Evolutionary conservation across 2,888 invertebrate genomes (phyloP).

Genomic region (Strigamia maritima): DNA sequence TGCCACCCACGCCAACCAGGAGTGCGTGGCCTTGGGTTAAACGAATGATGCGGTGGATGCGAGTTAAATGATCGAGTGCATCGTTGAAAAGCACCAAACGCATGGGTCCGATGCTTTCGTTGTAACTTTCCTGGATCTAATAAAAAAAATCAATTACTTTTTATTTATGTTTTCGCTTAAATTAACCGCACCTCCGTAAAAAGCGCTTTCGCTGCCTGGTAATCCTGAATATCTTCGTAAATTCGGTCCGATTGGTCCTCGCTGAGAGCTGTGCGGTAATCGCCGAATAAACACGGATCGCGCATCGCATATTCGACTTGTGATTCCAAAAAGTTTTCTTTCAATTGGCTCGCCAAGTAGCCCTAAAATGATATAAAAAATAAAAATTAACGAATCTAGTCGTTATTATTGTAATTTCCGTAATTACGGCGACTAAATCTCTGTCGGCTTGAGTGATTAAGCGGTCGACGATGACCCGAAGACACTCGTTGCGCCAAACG

Average conservation of each 20-base stretch:
- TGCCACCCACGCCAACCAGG: constrained; percentile 83
- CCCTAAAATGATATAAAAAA: constrained; percentile 54
- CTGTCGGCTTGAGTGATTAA: constrained; percentile 64
- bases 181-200: constrained; percentile 91
- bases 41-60: constrained; percentile 78
- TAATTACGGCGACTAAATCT: constrained; percentile 44
- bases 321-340: constrained; percentile 50
- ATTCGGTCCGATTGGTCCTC: constrained; percentile 73
- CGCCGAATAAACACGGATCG: constrained; percentile 82
- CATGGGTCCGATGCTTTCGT: constrained; percentile 68
- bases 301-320: constrained; percentile 67
- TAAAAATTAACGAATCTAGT: no score
- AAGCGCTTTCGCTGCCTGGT: constrained; percentile 79
- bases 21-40: constrained; percentile 80
- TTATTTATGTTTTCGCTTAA: no score
- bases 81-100: constrained; percentile 85
- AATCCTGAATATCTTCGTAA: constrained; percentile 87
- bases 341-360: constrained; percentile 63
- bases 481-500: constrained; percentile 88
- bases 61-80: constrained; percentile 83
- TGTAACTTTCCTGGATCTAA: constrained; percentile 79
- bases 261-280: constrained; percentile 79
- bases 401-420: no score
- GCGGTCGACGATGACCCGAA: constrained; percentile 80
- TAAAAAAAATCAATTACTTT: no score